Evolutionary conservation across 2,888 invertebrate species (phyloP), one percentile per base, ranked within the genome.

Genomic region (Cataglyphis cursor): DNA sequence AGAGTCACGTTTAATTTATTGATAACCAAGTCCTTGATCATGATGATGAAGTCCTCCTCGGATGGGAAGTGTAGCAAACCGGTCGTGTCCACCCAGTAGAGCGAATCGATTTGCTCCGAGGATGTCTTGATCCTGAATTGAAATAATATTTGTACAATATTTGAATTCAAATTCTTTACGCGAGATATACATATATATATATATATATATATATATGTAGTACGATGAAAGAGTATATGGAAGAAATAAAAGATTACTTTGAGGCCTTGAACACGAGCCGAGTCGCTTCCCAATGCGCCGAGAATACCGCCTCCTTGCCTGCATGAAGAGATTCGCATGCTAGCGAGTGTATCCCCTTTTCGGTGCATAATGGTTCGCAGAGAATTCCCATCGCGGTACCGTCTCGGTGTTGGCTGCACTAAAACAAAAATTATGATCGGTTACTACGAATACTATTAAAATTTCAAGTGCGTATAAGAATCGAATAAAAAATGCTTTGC

Each of bases 301-400:
- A 96, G 93, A 96, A 96, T 9, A 96, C 96, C 0, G 96, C 95
- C 90, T 96, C 96, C 93, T 97, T 97, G 28, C 96, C 96, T 54
- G 95, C 95, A 88, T 96, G 96, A 88, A 96, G 96, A 64, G 96
- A 96, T 87, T 96, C 96, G 91, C 97, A 97, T 10, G 96, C 95
- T 15, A 96, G 92, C 15, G 96, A 96, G 75, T 95, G 95, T 83
- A 96, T 95, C 59, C 95, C 95, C 81, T 95, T 94, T 38, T 95
- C 95, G 24, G 95, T 93, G 92, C 97, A 97, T 21, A 97, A 92
- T 0, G 96, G 96, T 21, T 95, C 95, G 92, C 97, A 97, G n/a
- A 97, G 93, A 84, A 96, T 96, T 51, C 97, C 97, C 74, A 96
- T 95, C 8, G 96, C 96, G 81, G 95, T 91, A 10, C 96, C 96